A percentile compares a stretch with the other conserved stretches of the same genome.
These are phyloP conservation scores for Drosophila neotestacea DNA, from an alignment of 2,888 invertebrate species.

Conservation along the genomic window DNA sequence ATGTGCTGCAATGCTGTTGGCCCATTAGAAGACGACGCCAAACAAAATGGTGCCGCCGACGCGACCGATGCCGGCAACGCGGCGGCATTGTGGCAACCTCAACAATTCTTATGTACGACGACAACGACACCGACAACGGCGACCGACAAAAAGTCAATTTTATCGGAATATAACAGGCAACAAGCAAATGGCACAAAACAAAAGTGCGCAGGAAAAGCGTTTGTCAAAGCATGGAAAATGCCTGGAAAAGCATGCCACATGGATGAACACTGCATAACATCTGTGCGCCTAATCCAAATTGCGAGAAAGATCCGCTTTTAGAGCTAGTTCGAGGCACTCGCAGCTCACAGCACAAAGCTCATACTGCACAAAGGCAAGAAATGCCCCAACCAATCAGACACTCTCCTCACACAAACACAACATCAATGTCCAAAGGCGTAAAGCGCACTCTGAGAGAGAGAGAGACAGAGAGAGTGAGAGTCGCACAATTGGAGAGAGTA, in stretches of 20 bases:
- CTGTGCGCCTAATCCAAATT: constrained; percentile 81
- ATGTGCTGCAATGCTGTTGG: constrained; percentile 75
- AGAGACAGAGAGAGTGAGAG: constrained; percentile 10
- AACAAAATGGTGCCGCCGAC: constrained; percentile 75
- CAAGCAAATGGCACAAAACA: constrained; percentile 53
- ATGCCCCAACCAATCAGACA: constrained; percentile 32
- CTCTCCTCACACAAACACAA: constrained; percentile 3
- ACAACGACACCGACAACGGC: constrained; percentile 41
- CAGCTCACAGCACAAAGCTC: constrained; percentile 37
- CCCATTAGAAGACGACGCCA: constrained; percentile 80
- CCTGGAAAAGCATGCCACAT: constrained; percentile 55
- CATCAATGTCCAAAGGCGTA: constrained; percentile 5
- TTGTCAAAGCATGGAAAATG: constrained; percentile 32
- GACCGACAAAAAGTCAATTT: constrained; percentile 81
- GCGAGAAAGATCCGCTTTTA: constrained; percentile 84
- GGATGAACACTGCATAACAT: constrained; percentile 11
- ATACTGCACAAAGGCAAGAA: constrained; percentile 24
- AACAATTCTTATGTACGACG: constrained; percentile 15
- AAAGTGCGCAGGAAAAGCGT: constrained; percentile 49
- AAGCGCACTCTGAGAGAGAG: constrained; percentile 7
- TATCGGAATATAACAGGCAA: constrained; percentile 82
- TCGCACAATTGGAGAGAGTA: constrained; percentile 26
- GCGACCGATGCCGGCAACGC: constrained; percentile 32
- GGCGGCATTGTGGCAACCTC: constrained; percentile 17
- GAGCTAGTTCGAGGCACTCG: constrained; percentile 70